Conservation (phyloP, 2,113 vertebrate genomes). For the Ciconia stormi region DNA sequence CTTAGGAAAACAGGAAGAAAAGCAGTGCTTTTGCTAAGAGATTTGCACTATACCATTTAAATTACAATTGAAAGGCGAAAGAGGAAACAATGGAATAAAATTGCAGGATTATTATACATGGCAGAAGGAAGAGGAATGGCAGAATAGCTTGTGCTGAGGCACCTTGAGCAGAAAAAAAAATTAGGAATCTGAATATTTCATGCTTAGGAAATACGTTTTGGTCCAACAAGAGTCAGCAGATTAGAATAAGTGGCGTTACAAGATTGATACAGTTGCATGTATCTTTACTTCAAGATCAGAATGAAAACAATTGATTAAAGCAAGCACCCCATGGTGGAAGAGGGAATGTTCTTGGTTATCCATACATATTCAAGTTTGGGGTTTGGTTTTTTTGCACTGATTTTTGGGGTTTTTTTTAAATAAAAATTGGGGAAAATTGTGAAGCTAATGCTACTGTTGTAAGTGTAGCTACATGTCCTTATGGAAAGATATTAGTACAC, state of each 20-base stretch:
- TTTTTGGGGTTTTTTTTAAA: not conserved
- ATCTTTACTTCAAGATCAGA: not conserved
- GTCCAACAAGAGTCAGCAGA: not conserved
- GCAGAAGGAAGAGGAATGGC: not conserved
- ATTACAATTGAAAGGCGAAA: not conserved
- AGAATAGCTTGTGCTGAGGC: not conserved
- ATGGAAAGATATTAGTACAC: not conserved
- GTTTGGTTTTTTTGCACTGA: rapidly evolving
- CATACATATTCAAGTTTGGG: not conserved
- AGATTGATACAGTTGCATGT: not conserved
- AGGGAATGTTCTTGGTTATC: not conserved
- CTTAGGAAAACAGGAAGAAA: not conserved
- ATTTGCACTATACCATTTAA: not conserved
- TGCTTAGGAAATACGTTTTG: not conserved
- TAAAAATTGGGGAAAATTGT: not conserved
- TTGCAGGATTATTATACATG: not conserved
- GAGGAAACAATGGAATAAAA: not conserved
- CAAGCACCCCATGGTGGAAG: not conserved
- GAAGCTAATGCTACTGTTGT: not conserved
- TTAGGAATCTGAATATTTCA: not conserved
- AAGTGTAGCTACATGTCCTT: not conserved
- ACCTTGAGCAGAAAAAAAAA: not conserved
- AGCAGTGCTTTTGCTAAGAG: not conserved
- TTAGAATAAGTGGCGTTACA: not conserved
- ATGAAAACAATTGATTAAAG: not conserved